These are phyloP conservation scores for Scaptomyza flava DNA, from an alignment of 2,888 invertebrate genomes.

Conservation along the genomic window DNA sequence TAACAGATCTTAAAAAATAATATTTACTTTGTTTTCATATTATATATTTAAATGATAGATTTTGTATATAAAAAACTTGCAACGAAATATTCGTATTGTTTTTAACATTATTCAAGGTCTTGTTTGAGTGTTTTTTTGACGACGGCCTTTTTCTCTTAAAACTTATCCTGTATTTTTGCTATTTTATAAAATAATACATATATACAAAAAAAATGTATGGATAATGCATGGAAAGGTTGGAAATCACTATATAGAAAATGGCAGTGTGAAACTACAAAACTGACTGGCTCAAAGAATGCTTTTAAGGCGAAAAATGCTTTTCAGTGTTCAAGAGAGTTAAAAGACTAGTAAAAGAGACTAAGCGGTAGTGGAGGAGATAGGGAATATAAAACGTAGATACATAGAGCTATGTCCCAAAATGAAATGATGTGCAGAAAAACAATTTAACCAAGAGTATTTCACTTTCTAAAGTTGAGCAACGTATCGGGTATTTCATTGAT, in stretches of 20 bases:
- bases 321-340: conserved; percentile 21
- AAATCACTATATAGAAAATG: conserved; percentile 62
- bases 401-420: conserved; percentile 8
- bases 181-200: conserved; percentile 81
- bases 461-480: conserved; percentile 83
- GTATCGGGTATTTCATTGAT: conserved; percentile 85
- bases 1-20: conserved; percentile 17
- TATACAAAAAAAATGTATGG: conserved; percentile 72
- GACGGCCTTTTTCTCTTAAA: conserved; percentile 26
- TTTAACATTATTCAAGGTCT: conserved; percentile 43
- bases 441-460: conserved; percentile 48
- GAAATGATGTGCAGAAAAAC: conserved; percentile 15
- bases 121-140: conserved; percentile 15
- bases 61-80: conserved; percentile 68
- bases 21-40: conserved; percentile 31
- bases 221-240: conserved; percentile 60
- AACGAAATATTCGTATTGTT: conserved; percentile 48
- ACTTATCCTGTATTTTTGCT: conserved; percentile 72
- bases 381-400: conserved; percentile 17
- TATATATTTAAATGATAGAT: conserved; percentile 59
- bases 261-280: conserved; percentile 55
- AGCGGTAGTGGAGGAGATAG: conserved; percentile 21
- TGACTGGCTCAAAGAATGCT: conserved; percentile 44
- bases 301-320: conserved; percentile 26
- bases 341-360: conserved; percentile 71